phyloP scores from a whole-genome alignment of 2,888 invertebrate species.

The Chirona hameri region DNA sequence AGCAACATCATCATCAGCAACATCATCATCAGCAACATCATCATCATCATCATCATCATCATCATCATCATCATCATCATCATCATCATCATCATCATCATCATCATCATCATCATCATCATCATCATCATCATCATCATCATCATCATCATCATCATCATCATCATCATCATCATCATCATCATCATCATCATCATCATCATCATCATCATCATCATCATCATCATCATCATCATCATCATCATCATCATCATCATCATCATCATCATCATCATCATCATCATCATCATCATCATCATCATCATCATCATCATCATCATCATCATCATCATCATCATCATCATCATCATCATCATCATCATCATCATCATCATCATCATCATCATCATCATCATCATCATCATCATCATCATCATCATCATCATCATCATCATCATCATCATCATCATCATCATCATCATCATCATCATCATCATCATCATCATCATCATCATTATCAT shows the following conservation, averaged over 20 bases:
- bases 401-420: conserved; percentile 22
- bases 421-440: conserved; percentile 22
- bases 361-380: conserved; percentile 22
- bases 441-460: conserved; percentile 22
- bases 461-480: conserved; percentile 22
- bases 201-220: conserved; percentile 22
- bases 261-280: conserved; percentile 22
- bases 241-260: conserved; percentile 22
- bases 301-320: conserved; percentile 22
- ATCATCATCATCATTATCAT: conserved; percentile 22
- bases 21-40: too few relatives aligned
- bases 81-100: too few relatives aligned
- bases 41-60: too few relatives aligned
- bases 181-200: conserved; percentile 22
- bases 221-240: conserved; percentile 22
- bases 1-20: too few relatives aligned
- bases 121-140: too few relatives aligned
- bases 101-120: too few relatives aligned
- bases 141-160: conserved; percentile 12
- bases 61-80: too few relatives aligned
- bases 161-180: conserved; percentile 22
- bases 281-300: conserved; percentile 22
- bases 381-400: conserved; percentile 22
- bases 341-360: conserved; percentile 22
- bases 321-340: conserved; percentile 12